These are phyloP conservation scores for Pemphigus obesinymphae DNA, from an alignment of 1,140 invertebrate species.

Conservation along the genomic window DNA sequence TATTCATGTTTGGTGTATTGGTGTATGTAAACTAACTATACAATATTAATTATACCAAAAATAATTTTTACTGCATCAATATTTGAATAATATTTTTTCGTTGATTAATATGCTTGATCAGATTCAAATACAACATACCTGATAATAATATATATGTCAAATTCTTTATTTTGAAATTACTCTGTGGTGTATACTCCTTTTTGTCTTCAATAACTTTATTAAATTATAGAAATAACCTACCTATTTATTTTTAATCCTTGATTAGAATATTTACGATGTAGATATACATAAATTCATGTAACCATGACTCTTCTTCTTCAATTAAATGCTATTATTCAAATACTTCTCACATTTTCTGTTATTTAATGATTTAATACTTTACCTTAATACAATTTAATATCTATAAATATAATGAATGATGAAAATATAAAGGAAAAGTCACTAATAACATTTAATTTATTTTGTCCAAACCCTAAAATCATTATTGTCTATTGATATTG, in stretches of 20 bases:
- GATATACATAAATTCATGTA: neutral
- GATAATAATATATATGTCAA: too few relatives aligned
- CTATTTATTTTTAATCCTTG: neutral
- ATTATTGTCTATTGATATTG: neutral
- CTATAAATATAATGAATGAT: neutral
- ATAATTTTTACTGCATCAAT: too few relatives aligned
- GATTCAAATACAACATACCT: too few relatives aligned
- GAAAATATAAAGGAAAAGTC: neutral
- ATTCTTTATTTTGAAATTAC: neutral
- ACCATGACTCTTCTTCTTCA: neutral
- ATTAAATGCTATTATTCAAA: neutral
- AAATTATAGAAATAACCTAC: neutral
- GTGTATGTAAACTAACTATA: too few relatives aligned
- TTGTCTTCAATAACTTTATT: neutral
- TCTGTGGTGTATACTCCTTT: neutral
- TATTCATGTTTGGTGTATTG: too few relatives aligned
- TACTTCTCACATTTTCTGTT: neutral
- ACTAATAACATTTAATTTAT: neutral
- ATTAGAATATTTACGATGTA: neutral
- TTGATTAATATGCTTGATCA: too few relatives aligned
- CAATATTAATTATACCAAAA: too few relatives aligned
- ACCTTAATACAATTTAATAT: neutral
- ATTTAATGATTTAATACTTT: neutral
- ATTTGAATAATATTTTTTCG: too few relatives aligned
- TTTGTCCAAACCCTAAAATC: neutral